Base-by-base conservation (phyloP, 2,113 vertebrate genomes). In the Merops nubicus region DNA sequence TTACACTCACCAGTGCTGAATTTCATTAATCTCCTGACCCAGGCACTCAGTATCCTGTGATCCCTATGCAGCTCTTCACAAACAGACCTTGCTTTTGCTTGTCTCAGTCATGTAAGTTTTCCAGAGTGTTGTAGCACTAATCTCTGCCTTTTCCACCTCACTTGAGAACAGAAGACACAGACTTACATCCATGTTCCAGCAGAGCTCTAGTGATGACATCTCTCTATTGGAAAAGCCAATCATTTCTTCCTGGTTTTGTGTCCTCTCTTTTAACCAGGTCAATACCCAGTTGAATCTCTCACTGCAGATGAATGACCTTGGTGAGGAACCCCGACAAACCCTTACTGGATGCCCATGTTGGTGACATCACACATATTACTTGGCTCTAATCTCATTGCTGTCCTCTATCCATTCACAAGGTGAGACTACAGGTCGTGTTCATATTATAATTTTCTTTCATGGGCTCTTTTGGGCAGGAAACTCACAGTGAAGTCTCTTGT, bases 141-240 rank as follows among this genome's bases (percentile, higher is more conserved):
- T 21, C 34, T 14, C n/a, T 65, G 54, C 11, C n/a, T 76, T 84
- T 89, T 77, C 72, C n/a, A 45, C 28, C 14, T 57, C 57, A 22
- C 22, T 54, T 53, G 51, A 59, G 47, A 60, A 29, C 26, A 36
- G 28, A 53, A 89, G 50, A 45, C n/a, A 26, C 45, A 40, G 17
- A 9, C 34, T 81, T 57, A 15, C 5, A 13, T 0, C 0, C 38
- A 50, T 2, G 0, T 34, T 70, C 34, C 56, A n/a, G 25, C 1
- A 2, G 63, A 73, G 54, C 36, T 80, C 36, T 83, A 42, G 19
- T 23, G 13, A 54, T 38, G 9, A 15, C 21, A 36, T 43, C 15
- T 78, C 29, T 72, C 6, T 47, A 17, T 1, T 72, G 29, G 65
- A 86, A 89, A 63, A 68, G 4, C 25, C 84, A 92, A 51, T 11